phyloP scores from a whole-genome alignment of 2,797 vertebrate genomes.

The Vespertilio murinus region DNA sequence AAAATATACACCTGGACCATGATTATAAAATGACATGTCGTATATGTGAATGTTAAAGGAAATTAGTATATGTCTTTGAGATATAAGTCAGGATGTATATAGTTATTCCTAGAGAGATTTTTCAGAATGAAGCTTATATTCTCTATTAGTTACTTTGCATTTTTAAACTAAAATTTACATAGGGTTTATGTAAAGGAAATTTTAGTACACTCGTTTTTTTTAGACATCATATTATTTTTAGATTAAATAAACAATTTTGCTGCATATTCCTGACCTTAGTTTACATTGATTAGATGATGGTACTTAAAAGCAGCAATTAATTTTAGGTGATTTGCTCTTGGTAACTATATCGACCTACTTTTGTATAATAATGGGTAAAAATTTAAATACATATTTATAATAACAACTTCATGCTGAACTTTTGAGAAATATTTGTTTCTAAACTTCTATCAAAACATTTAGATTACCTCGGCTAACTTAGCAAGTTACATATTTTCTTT shows the following conservation, averaged over 20 bases:
- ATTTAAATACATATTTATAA: constrained; percentile 37
- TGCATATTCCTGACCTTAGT: constrained; percentile 10
- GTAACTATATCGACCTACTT: constrained; percentile 10
- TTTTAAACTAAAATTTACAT: constrained; percentile 23
- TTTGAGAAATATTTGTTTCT: constrained; percentile 43
- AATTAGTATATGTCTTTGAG: constrained; percentile 18
- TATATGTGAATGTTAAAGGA: background rate
- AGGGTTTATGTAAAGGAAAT: constrained; percentile 8
- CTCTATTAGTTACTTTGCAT: background rate
- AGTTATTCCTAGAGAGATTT: constrained; percentile 26
- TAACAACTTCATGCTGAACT: constrained; percentile 19
- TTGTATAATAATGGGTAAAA: background rate
- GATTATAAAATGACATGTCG: constrained; percentile 1
- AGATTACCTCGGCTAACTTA: constrained; percentile 29
- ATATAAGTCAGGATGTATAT: background rate
- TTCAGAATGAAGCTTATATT: constrained; percentile 36
- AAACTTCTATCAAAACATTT: constrained; percentile 47
- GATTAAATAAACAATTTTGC: constrained; percentile 15
- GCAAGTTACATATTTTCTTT: constrained; percentile 45
- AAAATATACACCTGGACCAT: background rate
- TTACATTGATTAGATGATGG: constrained; percentile 16
- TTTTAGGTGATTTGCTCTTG: background rate
- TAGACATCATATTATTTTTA: constrained; percentile 32
- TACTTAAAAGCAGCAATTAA: constrained; percentile 25
- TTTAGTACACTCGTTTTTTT: constrained; percentile 5